These are phyloP conservation scores for Bombus waltoni DNA, from an alignment of 1,140 invertebrate species.

Conservation along the genomic window DNA sequence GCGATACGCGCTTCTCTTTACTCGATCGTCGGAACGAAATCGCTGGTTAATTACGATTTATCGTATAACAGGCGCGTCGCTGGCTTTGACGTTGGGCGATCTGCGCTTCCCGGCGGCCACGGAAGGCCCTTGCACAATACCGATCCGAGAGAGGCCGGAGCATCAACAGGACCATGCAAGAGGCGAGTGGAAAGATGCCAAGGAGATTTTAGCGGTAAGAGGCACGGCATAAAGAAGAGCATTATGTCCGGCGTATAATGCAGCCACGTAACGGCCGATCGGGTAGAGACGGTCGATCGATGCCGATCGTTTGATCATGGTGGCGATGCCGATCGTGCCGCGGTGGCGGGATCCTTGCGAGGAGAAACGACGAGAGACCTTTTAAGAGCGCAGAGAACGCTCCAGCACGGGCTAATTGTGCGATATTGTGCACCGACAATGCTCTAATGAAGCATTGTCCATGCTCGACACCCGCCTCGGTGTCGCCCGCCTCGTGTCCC, in stretches of 20 bases:
- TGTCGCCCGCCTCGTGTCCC: constrained; percentile 55
- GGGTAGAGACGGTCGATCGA: constrained; percentile 75
- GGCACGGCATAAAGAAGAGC: constrained; percentile 71
- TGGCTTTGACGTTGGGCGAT: not conserved
- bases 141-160: not conserved
- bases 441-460: constrained; percentile 82
- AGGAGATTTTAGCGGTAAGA: constrained; percentile 67
- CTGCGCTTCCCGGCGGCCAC: constrained; percentile 15
- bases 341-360: constrained; percentile 52
- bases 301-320: constrained; percentile 72
- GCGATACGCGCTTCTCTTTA: not conserved
- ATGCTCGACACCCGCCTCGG: constrained; percentile 62
- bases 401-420: constrained; percentile 79
- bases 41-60: not conserved
- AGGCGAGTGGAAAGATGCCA: constrained; percentile 32
- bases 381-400: constrained; percentile 73
- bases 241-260: constrained; percentile 74
- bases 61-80: not conserved
- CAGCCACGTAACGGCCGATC: constrained; percentile 74
- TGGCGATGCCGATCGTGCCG: constrained; percentile 60
- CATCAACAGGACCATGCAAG: not conserved
- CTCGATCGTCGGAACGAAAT: not conserved
- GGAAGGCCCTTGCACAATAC: constrained; percentile 10
- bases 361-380: constrained; percentile 58
- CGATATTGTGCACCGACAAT: constrained; percentile 81